Base-by-base conservation (phyloP, 1,140 invertebrate species). In the Pentalonia nigronervosa region DNA sequence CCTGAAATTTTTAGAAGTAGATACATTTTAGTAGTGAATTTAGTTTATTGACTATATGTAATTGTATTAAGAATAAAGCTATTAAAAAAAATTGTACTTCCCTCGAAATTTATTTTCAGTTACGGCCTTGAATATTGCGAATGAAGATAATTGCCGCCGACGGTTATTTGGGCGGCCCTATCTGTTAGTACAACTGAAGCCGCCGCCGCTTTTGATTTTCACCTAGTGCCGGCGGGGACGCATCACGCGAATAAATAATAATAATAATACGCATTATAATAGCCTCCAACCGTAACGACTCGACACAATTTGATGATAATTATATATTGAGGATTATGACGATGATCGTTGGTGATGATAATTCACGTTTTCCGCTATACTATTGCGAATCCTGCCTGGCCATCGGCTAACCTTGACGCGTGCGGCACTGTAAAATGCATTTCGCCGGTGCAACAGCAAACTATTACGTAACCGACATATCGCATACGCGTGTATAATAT, bases 351-450 rank as follows among this genome's bases (percentile, higher is more conserved):
- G 21, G 21, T 21, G 76, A 36, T 41, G 9, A 86, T 45, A 60
- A 90, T 90, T 90, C 89, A 25, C 53, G 89, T 90, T 90, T 90
- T 90, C 89, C 89, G 89, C 89, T 90, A 90, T 60, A 45, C 53
- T 76, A 25, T 41, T 21, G 81, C 81, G 81, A 83, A 83, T 83
- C 36, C 60, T 17, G 34, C 34, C 4, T 25, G 41, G 9, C 8
- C 41, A 30, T 30, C 6, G 4, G 9, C 14, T 67, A 90, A 90
- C 89, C 89, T 90, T 90, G 89, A 36, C 48, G 21, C 84, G 84
- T 36, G 20, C 25, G 14, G 23, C 14, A 30, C 30, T 45, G 11
- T 34, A 89, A 48, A 90, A 90, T 90, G 88, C 88, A 56, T 60
- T 60, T 47, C 11, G 86, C 86, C 45, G 20, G 50, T 90, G 89